phyloP scores from a whole-genome alignment of 2,797 vertebrate genomes.

The Acanthopagrus latus region DNA sequence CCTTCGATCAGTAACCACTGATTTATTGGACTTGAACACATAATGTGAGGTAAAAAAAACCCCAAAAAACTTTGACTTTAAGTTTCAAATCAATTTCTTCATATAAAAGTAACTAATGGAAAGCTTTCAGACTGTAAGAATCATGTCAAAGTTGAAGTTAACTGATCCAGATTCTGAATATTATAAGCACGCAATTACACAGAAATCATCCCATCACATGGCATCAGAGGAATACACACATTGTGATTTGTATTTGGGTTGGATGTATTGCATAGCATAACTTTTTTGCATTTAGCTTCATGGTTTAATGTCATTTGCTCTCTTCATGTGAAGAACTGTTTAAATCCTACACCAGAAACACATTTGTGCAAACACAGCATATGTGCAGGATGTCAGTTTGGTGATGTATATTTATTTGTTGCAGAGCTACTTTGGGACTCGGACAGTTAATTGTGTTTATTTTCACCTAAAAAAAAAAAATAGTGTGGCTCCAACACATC shows the following conservation, averaged over 20 bases:
- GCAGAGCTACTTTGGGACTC: constrained; percentile 14
- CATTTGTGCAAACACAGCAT: constrained; percentile 15
- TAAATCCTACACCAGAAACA: background rate
- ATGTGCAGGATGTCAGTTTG: background rate
- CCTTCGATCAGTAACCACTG: background rate
- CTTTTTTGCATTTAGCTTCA: background rate
- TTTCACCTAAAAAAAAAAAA: constrained; percentile 20
- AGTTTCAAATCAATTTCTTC: background rate
- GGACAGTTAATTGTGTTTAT: constrained; percentile 36
- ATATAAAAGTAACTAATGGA: background rate
- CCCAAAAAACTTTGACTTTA: no score
- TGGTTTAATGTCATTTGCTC: background rate
- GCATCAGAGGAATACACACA: background rate
- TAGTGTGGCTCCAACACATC: constrained; percentile 1
- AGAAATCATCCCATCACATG: background rate
- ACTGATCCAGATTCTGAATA: background rate
- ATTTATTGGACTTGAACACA: background rate
- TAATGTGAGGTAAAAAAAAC: background rate
- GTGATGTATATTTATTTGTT: constrained; percentile 2
- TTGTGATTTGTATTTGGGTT: background rate
- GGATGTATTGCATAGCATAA: background rate
- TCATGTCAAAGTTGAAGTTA: background rate
- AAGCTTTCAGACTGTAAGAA: background rate
- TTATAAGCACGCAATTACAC: background rate
- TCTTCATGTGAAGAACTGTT: background rate